A percentile compares a stretch with the other conserved stretches of the same genome.
These are phyloP conservation scores for Carabus problematicus DNA, from an alignment of 2,888 invertebrate species.

Conservation along the genomic window DNA sequence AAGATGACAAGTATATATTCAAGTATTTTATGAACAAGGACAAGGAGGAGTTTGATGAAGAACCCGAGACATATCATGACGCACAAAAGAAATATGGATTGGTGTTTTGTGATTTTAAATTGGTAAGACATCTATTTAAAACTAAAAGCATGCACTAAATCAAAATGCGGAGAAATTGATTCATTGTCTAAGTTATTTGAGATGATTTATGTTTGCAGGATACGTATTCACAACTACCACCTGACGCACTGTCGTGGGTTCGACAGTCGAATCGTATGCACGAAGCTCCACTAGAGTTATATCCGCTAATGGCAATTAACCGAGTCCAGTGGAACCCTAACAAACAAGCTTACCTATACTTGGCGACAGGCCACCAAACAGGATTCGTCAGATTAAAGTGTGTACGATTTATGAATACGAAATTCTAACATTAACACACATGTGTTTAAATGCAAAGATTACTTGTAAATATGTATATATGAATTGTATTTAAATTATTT, in stretches of 20 bases:
- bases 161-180: not conserved
- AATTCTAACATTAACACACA: constrained; percentile 7
- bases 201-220: constrained; percentile 47
- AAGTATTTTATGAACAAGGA: constrained; percentile 52
- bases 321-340: constrained; percentile 61
- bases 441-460: not conserved
- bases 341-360: constrained; percentile 56
- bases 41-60: constrained; percentile 56
- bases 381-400: constrained; percentile 58
- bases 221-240: constrained; percentile 44
- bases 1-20: constrained; percentile 30
- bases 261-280: constrained; percentile 41
- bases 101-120: constrained; percentile 55
- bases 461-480: not conserved
- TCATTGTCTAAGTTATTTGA: not conserved
- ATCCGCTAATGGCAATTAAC: constrained; percentile 53
- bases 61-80: constrained; percentile 62
- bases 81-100: constrained; percentile 62
- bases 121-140: constrained; percentile 48
- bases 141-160: not conserved
- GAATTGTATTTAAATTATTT: not conserved
- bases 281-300: constrained; percentile 48
- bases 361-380: constrained; percentile 60
- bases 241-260: constrained; percentile 35
- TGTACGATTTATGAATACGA: constrained; percentile 51